phyloP scores from a whole-genome alignment of 1,140 invertebrate species.

The Cryptotermes secundus region DNA sequence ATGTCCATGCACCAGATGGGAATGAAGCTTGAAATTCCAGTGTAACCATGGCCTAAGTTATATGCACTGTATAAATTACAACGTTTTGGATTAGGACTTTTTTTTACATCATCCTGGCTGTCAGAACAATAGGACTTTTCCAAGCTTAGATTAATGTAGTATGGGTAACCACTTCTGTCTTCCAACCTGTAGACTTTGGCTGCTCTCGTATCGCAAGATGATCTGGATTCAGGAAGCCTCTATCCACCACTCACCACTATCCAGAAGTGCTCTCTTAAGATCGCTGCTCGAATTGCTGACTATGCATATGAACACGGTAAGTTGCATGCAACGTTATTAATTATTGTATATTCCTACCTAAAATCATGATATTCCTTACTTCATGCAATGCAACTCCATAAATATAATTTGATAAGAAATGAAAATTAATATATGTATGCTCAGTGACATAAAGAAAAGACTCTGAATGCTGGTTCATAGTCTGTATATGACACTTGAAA shows the following conservation, averaged over 20 bases:
- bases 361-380: not conserved
- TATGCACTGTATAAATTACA: too few relatives aligned
- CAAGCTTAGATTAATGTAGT: too few relatives aligned
- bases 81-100: too few relatives aligned
- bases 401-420: not conserved
- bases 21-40: too few relatives aligned
- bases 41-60: too few relatives aligned
- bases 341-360: not conserved
- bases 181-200: slow-evolving; percentile 64
- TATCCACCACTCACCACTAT: slow-evolving; percentile 77
- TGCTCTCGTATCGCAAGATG: slow-evolving; percentile 64
- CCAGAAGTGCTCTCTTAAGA: slow-evolving; percentile 68
- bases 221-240: slow-evolving; percentile 69
- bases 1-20: too few relatives aligned
- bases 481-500: too few relatives aligned
- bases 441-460: not conserved
- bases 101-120: too few relatives aligned
- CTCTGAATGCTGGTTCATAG: too few relatives aligned
- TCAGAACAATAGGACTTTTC: too few relatives aligned
- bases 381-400: not conserved
- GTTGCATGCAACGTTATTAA: slow-evolving; percentile 10
- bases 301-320: slow-evolving; percentile 66
- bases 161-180: not conserved
- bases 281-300: slow-evolving; percentile 68
- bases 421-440: not conserved